A percentile compares a stretch with the other conserved stretches of the same genome.
Conservation (phyloP, 2,888 invertebrate genomes). For the Perdita meconis region DNA sequence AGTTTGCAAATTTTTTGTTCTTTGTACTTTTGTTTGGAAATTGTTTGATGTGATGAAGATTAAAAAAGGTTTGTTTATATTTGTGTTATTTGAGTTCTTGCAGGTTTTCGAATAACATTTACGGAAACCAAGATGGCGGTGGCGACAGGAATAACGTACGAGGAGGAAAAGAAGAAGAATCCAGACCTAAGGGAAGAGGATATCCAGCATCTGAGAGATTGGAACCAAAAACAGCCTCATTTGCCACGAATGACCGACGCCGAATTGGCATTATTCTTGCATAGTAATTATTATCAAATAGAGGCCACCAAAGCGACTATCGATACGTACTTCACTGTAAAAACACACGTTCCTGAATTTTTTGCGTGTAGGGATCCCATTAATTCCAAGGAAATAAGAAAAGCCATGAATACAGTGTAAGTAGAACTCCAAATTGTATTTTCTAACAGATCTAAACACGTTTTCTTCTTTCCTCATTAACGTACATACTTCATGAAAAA, state of each 20-base stretch:
- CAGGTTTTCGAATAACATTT: not conserved
- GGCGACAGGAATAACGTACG: constrained; percentile 77
- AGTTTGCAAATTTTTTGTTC: no score
- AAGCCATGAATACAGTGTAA: constrained; percentile 86
- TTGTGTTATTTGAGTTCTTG: no score
- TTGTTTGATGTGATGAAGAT: no score
- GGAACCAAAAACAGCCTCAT: constrained; percentile 89
- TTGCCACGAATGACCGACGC: constrained; percentile 86
- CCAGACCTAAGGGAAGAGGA: constrained; percentile 87
- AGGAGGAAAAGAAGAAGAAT: constrained; percentile 87
- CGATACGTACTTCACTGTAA: constrained; percentile 89
- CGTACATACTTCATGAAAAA: no score
- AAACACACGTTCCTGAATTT: constrained; percentile 86
- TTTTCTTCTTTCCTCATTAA: no score
- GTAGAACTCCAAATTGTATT: no score
- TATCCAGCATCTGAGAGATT: constrained; percentile 86
- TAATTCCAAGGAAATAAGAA: constrained; percentile 83
- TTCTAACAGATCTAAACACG: no score
- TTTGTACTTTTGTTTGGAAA: no score
- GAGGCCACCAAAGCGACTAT: constrained; percentile 89
- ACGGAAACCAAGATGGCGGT: constrained; percentile 38
- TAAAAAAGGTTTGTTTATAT: no score
- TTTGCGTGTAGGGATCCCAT: constrained; percentile 84
- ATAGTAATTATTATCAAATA: constrained; percentile 89
- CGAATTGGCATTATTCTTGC: constrained; percentile 88